These are phyloP conservation scores for Atherinomorus stipes DNA, from an alignment of 2,113 vertebrate species.

Conservation along the genomic window DNA sequence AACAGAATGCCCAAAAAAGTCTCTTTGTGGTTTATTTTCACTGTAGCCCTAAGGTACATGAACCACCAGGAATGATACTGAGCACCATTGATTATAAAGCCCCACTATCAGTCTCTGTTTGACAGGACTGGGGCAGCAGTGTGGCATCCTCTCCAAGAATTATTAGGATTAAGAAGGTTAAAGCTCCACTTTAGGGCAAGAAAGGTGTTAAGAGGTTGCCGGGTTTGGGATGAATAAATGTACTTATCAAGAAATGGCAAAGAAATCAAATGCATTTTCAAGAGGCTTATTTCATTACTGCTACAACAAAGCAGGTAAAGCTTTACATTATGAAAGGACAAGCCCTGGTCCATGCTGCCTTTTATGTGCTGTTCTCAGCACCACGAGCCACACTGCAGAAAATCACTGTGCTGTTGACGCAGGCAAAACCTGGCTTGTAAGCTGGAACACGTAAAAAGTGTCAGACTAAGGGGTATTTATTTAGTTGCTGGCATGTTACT, in stretches of 20 bases:
- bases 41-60: constrained; percentile 43
- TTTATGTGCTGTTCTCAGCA: constrained; percentile 70
- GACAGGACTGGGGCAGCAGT: constrained; percentile 74
- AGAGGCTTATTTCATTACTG: constrained; percentile 1
- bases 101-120: constrained; percentile 64
- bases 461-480: constrained; percentile 55
- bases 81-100: constrained; percentile 71
- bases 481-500: constrained; percentile 51
- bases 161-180: constrained; percentile 40
- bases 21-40: constrained; percentile 42
- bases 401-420: constrained; percentile 55
- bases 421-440: constrained; percentile 49
- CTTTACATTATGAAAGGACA: constrained; percentile 21
- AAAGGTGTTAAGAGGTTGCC: not conserved
- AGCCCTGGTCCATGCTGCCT: constrained; percentile 14
- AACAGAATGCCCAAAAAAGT: constrained; percentile 24
- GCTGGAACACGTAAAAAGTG: constrained; percentile 57
- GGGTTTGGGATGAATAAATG: not conserved
- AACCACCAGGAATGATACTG: constrained; percentile 59
- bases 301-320: constrained; percentile 29
- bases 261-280: constrained; percentile 25
- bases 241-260: constrained; percentile 16
- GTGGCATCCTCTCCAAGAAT: constrained; percentile 33
- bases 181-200: constrained; percentile 10
- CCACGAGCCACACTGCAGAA: constrained; percentile 55